These are phyloP conservation scores for Colletes collaris DNA, from an alignment of 2,888 invertebrate genomes.

Conservation along the genomic window DNA sequence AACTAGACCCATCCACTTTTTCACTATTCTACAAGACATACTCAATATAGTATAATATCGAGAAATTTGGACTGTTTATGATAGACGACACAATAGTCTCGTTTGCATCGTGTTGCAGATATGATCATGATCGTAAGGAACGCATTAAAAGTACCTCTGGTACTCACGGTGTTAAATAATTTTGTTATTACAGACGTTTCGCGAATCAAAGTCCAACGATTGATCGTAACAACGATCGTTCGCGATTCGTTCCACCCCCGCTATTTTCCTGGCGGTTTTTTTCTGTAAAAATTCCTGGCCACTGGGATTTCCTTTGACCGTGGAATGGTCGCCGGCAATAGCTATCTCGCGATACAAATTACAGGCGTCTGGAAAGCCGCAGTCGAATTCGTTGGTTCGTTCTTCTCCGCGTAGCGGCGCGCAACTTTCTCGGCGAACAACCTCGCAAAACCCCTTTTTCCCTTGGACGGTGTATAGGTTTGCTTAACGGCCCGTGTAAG, in stretches of 20 bases:
- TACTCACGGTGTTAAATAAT: no score
- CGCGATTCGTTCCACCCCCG: neutral
- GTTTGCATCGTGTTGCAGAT: no score
- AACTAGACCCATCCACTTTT: no score
- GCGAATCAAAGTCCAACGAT: no score
- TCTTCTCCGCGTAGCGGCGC: conserved; percentile 24
- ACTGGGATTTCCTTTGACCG: conserved; percentile 26
- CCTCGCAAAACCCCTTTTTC: conserved; percentile 30
- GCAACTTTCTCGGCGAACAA: conserved; percentile 1
- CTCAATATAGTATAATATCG: no score
- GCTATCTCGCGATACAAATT: conserved; percentile 48
- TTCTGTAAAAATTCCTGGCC: conserved; percentile 13
- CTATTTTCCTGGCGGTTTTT: neutral
- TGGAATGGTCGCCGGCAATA: conserved; percentile 29
- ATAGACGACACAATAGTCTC: no score
- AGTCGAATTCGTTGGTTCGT: conserved; percentile 32
- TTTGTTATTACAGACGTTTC: no score
- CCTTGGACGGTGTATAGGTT: conserved; percentile 54
- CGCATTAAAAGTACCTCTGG: no score
- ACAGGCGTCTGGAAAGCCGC: conserved; percentile 23
- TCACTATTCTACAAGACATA: no score
- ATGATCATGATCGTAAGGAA: no score
- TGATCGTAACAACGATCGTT: neutral
- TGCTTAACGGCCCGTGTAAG: conserved; percentile 70
- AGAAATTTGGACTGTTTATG: no score